A percentile compares a stretch with the other conserved stretches of the same genome.
Evolutionary conservation across 2,113 vertebrate genomes (phyloP).

Genomic region (Tenebrosternarchus preto): DNA sequence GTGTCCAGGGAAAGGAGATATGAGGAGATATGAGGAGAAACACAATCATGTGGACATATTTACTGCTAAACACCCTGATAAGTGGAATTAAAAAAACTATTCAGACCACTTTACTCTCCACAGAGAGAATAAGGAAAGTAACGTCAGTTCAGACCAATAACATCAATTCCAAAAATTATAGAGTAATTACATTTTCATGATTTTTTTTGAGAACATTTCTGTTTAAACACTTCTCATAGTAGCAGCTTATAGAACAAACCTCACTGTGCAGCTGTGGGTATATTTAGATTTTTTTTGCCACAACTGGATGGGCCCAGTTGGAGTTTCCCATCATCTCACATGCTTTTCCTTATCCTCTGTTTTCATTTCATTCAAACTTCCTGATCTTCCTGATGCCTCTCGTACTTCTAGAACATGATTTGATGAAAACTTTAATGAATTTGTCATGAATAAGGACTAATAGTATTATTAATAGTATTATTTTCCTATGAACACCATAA

Average conservation of each 20-base stretch:
- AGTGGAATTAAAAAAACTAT: conserved; percentile 39
- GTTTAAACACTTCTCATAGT: conserved; percentile 17
- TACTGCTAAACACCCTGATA: conserved; percentile 35
- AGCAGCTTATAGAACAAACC: not conserved
- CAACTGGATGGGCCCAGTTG: too few species aligned
- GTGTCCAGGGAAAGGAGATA: conserved; percentile 62
- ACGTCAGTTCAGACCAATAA: not conserved
- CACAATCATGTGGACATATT: conserved; percentile 52
- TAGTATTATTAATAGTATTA: not conserved
- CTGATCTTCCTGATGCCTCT: conserved; percentile 2
- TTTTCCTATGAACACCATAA: not conserved
- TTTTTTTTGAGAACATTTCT: conserved; percentile 4
- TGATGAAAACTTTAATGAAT: not conserved
- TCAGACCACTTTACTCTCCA: conserved; percentile 37
- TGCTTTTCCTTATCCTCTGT: not conserved
- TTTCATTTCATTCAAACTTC: not conserved
- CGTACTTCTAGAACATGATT: not conserved
- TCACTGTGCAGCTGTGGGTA: too few species aligned
- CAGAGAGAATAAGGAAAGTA: conserved; percentile 44
- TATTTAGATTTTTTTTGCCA: not conserved
- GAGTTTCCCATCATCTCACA: too few species aligned
- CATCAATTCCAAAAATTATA: conserved; percentile 66
- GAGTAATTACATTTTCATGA: conserved; percentile 65
- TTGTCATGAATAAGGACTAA: not conserved
- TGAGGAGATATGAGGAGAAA: conserved; percentile 56